A percentile compares a stretch with the other conserved stretches of the same genome.
These are phyloP conservation scores for Fragum whitleyi DNA, from an alignment of 2,888 invertebrate species.

Conservation along the genomic window DNA sequence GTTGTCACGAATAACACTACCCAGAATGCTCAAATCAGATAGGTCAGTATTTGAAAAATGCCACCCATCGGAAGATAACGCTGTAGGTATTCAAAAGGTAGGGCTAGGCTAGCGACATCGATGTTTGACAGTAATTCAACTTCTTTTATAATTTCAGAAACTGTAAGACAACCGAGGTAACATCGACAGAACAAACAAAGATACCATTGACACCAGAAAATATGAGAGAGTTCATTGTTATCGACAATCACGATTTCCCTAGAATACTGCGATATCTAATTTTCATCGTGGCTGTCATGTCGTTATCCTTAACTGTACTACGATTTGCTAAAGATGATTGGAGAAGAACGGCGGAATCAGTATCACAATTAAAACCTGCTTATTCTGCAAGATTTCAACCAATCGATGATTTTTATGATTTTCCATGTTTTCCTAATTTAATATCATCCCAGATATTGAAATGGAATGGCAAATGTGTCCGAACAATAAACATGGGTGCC, in stretches of 20 bases:
- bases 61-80: too few relatives aligned
- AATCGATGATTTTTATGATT: not conserved
- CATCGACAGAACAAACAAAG: not conserved
- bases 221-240: not conserved
- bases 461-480: conserved; percentile 13
- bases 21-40: too few relatives aligned
- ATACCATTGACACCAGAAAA: not conserved
- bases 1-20: too few relatives aligned
- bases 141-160: not conserved
- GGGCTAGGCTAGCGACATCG: too few relatives aligned
- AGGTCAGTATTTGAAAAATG: too few relatives aligned
- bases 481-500: not conserved
- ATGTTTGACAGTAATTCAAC: too few relatives aligned
- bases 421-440: not conserved
- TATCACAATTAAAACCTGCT: not conserved
- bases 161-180: not conserved
- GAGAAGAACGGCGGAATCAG: too few relatives aligned
- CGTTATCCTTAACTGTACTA: not conserved
- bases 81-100: too few relatives aligned
- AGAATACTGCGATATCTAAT: not conserved
- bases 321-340: not conserved
- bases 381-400: not conserved
- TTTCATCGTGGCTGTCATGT: not conserved
- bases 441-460: not conserved
- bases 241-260: not conserved